Evolutionary conservation across 2,113 vertebrate genomes (phyloP).

Genomic region (Indicator maculatus): DNA sequence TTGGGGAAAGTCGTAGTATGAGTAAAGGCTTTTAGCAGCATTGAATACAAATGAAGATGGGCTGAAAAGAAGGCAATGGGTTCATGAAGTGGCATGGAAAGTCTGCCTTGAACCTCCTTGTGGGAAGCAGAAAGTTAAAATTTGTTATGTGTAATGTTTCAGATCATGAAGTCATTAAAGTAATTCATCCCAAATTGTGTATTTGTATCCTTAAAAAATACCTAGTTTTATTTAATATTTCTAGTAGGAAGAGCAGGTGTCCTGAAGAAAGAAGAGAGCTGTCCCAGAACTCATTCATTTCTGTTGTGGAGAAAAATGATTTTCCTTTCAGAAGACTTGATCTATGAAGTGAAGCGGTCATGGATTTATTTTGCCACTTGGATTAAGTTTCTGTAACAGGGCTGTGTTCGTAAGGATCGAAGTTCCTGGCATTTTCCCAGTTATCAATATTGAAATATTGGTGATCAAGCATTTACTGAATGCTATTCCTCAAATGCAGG

Average conservation of each 20-base stretch:
- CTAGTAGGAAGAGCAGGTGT: background rate
- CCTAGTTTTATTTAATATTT: background rate
- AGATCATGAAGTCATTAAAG: background rate
- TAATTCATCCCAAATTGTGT: background rate
- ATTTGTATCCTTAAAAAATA: background rate
- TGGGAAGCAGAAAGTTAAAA: background rate
- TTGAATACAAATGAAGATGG: background rate
- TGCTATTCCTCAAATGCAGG: slow-evolving; percentile 28
- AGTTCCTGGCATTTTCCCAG: slow-evolving; percentile 4
- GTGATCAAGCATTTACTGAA: slow-evolving; percentile 28
- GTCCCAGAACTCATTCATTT: background rate
- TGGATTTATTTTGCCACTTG: slow-evolving; percentile 36
- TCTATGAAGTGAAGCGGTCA: background rate
- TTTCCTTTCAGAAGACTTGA: slow-evolving; percentile 2
- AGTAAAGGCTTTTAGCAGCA: background rate
- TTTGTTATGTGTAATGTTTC: background rate
- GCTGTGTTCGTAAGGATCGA: background rate
- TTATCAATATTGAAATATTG: slow-evolving; percentile 20
- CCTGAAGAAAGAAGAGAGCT: background rate
- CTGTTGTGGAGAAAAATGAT: background rate
- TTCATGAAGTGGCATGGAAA: background rate
- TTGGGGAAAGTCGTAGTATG: background rate
- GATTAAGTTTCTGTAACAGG: slow-evolving; percentile 11
- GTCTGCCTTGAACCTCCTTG: background rate
- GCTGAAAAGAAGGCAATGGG: background rate